Conservation (phyloP, 2,113 vertebrate genomes). For the Alethe castanea region DNA sequence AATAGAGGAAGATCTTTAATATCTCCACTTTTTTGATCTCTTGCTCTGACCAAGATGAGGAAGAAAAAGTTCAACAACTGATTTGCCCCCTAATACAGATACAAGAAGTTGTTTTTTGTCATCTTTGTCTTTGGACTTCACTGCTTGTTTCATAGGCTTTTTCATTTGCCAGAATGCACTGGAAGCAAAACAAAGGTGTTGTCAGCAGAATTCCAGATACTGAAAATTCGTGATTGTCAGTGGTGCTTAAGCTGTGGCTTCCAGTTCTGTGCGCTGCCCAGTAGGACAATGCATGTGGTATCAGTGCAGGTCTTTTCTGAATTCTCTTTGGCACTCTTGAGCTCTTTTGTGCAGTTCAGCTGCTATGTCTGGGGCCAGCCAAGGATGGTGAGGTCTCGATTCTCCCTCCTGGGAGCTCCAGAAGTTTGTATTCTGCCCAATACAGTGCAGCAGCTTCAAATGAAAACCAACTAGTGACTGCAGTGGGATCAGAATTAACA, state of each 20-base stretch:
- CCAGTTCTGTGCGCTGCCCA: background rate
- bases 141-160: background rate
- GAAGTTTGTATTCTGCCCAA: background rate
- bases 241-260: background rate
- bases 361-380: background rate
- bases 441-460: background rate
- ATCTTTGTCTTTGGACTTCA: background rate
- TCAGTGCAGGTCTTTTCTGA: background rate
- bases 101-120: background rate
- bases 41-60: background rate
- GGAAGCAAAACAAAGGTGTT: background rate
- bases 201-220: background rate
- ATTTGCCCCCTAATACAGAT: background rate
- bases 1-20: background rate
- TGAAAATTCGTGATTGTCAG: background rate
- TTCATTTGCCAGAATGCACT: background rate
- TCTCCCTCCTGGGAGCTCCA: background rate
- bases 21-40: background rate
- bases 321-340: background rate
- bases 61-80: background rate
- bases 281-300: background rate
- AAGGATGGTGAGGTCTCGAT: background rate
- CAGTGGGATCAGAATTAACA: background rate
- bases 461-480: background rate
- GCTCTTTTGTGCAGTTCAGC: background rate